These are phyloP conservation scores for Danaus plexippus DNA, from an alignment of 1,140 invertebrate species.

Conservation along the genomic window DNA sequence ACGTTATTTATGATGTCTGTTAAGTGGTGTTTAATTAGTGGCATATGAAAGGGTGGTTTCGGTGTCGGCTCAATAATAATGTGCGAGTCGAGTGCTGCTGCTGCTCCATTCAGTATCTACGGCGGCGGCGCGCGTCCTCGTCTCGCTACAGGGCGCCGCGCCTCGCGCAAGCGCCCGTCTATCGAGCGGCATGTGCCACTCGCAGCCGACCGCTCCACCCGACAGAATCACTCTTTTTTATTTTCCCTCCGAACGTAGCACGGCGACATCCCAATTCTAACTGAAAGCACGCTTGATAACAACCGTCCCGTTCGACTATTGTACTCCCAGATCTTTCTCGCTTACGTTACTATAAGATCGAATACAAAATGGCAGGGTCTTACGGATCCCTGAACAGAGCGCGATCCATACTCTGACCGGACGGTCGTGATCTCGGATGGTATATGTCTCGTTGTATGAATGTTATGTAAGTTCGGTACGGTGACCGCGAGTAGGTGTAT, in stretches of 20 bases:
- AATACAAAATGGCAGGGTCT: conserved; percentile 58
- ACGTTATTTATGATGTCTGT: too few relatives aligned
- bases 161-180: conserved; percentile 58
- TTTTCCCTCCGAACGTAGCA: conserved; percentile 57
- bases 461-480: conserved; percentile 61
- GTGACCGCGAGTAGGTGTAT: conserved; percentile 46
- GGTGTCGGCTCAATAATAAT: conserved; percentile 28
- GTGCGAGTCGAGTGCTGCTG: conserved; percentile 25
- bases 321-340: background rate
- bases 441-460: conserved; percentile 63
- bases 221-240: conserved; percentile 60
- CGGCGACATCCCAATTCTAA: conserved; percentile 37
- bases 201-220: conserved; percentile 58
- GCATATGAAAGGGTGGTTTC: conserved; percentile 24
- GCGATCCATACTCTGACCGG: conserved; percentile 43
- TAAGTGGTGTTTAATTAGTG: conserved; percentile 24
- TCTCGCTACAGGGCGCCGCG: conserved; percentile 50
- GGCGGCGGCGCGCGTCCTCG: conserved; percentile 41
- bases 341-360: conserved; percentile 21
- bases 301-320: conserved; percentile 18
- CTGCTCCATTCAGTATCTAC: conserved; percentile 47
- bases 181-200: conserved; percentile 66
- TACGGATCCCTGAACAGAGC: conserved; percentile 28
- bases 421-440: conserved; percentile 34
- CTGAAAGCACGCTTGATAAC: conserved; percentile 30